Percentiles rank a stretch among this genome's conserved stretches.
Conservation (phyloP, 1,140 invertebrate genomes). For the Lepidotrigona ventralis region DNA sequence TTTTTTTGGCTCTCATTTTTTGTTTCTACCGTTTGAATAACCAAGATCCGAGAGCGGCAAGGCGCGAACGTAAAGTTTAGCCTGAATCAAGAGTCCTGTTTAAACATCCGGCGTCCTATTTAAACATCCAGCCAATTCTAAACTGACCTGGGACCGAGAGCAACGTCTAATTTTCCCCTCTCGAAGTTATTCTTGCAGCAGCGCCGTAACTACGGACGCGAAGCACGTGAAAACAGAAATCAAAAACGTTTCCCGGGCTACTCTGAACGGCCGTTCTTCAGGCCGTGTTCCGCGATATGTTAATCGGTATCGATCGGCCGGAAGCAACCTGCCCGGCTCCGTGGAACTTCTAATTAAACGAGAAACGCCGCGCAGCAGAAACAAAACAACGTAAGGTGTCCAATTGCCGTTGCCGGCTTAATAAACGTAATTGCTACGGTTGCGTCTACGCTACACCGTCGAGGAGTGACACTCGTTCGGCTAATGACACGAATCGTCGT, state of each 20-base stretch:
- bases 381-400: background rate
- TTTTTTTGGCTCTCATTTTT: background rate
- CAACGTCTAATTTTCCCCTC: background rate
- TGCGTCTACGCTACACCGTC: background rate
- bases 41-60: background rate
- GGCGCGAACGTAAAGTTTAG: background rate
- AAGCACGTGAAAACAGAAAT: too few relatives aligned
- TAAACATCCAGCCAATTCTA: background rate
- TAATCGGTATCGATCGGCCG: background rate
- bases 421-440: constrained; percentile 26
- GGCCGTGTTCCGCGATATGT: background rate
- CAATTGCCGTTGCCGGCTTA: constrained; percentile 5
- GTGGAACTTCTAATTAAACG: constrained; percentile 11
- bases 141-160: too few relatives aligned
- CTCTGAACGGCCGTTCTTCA: too few relatives aligned
- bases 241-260: background rate
- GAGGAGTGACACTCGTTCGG: constrained; percentile 11
- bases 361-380: background rate
- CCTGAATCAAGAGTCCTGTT: background rate
- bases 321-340: background rate
- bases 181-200: background rate
- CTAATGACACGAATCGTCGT: constrained; percentile 16
- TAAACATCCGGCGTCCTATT: background rate
- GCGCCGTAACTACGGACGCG: too few relatives aligned
- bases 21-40: background rate